A percentile compares a stretch with the other conserved stretches of the same genome.
Evolutionary conservation across 1,140 invertebrate species (phyloP).

Genomic region (Hormaphis cornu): DNA sequence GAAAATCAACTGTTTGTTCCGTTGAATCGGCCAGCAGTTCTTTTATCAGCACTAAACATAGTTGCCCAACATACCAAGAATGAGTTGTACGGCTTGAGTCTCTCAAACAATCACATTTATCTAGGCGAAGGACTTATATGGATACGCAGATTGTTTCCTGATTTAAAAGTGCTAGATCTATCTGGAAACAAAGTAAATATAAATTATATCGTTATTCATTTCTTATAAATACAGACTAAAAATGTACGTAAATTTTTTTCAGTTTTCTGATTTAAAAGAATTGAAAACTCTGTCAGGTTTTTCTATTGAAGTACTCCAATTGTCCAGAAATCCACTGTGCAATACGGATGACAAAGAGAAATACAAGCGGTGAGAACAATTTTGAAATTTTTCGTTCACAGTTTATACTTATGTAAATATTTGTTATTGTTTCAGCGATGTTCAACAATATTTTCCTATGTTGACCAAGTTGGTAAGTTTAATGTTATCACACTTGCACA

Average conservation of each 20-base stretch:
- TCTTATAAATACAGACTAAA: background rate
- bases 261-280: slow-evolving; percentile 21
- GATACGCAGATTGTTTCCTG: slow-evolving; percentile 26
- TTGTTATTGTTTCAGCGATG: background rate
- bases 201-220: background rate
- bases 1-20: slow-evolving; percentile 22
- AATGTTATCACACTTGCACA: background rate
- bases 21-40: slow-evolving; percentile 24
- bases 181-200: background rate
- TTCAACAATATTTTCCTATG: slow-evolving; percentile 11
- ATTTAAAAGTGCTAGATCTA: slow-evolving; percentile 18
- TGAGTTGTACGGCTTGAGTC: slow-evolving; percentile 16
- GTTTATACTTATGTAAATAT: background rate
- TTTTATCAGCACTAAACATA: slow-evolving; percentile 6
- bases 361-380: background rate
- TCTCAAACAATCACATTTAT: slow-evolving; percentile 20
- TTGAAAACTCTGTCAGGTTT: background rate
- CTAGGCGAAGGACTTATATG: slow-evolving; percentile 15
- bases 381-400: background rate
- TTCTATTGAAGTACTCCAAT: slow-evolving; percentile 10
- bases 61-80: slow-evolving; percentile 15
- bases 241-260: background rate
- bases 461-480: slow-evolving; percentile 15
- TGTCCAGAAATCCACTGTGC: slow-evolving; percentile 1
- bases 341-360: slow-evolving; percentile 22